Evolutionary conservation across 2,888 invertebrate genomes (phyloP).

Genomic region (Drosophila koepferae): DNA sequence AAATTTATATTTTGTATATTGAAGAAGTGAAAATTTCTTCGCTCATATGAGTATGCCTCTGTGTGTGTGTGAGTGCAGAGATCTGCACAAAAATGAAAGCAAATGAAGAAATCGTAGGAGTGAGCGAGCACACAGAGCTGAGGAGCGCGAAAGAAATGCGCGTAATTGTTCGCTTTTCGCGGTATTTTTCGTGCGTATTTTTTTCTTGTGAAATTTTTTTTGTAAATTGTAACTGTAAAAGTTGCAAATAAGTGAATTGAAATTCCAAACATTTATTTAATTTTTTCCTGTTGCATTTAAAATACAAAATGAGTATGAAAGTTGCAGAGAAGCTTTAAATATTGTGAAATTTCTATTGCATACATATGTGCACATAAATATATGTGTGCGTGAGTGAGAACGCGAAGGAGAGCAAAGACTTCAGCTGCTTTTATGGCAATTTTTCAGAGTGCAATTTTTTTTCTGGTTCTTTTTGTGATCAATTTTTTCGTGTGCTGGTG

Average conservation of each 20-base stretch:
- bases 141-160: neutral
- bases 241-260: neutral
- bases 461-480: conserved; percentile 1
- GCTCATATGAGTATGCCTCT: neutral
- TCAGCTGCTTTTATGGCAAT: conserved; percentile 1
- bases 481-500: conserved; percentile 2
- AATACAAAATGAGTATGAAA: neutral
- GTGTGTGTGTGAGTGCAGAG: neutral
- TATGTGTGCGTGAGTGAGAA: neutral
- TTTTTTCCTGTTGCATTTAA: neutral
- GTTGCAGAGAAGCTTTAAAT: neutral
- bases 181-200: neutral
- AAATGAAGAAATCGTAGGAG: neutral
- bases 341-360: conserved; percentile 6
- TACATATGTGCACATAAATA: neutral
- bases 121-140: neutral
- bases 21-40: too few relatives aligned
- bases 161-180: neutral
- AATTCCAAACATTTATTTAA: neutral
- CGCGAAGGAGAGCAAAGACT: neutral
- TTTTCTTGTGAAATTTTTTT: neutral
- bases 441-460: conserved; percentile 1
- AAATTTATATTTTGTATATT: neutral
- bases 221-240: conserved; percentile 1
- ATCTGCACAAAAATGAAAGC: neutral